A percentile compares a stretch with the other conserved stretches of the same genome.
These are phyloP conservation scores for Mesorhabditis belari DNA, from an alignment of 2,888 invertebrate species.

Conservation along the genomic window DNA sequence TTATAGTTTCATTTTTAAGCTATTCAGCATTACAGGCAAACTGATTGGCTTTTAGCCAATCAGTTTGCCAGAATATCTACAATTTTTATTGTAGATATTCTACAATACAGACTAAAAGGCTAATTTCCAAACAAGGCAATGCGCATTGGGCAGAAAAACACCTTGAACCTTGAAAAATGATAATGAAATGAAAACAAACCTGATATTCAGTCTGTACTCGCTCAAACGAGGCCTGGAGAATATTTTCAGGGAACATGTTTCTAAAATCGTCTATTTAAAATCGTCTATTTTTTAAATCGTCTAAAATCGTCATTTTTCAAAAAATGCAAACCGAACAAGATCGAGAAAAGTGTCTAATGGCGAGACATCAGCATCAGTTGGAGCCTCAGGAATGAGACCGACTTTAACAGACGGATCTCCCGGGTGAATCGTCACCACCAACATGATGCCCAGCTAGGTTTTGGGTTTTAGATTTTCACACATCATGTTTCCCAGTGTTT, in stretches of 20 bases:
- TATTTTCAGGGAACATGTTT: slow-evolving; percentile 85
- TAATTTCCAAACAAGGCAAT: too few relatives aligned
- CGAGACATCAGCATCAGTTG: slow-evolving; percentile 43
- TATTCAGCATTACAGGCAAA: too few relatives aligned
- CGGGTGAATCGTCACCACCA: slow-evolving; percentile 65
- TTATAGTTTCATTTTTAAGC: too few relatives aligned
- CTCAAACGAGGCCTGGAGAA: slow-evolving; percentile 69
- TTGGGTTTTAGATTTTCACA: neutral
- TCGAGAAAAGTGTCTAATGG: slow-evolving; percentile 76
- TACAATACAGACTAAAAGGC: too few relatives aligned
- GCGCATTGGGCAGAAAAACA: too few relatives aligned
- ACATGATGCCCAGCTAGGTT: slow-evolving; percentile 60
- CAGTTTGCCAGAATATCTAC: too few relatives aligned
- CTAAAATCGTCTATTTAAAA: slow-evolving; percentile 56
- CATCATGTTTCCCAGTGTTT: neutral
- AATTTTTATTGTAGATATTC: too few relatives aligned
- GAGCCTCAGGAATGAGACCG: slow-evolving; percentile 24
- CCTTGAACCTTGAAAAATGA: too few relatives aligned
- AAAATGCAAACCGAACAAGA: slow-evolving; percentile 69
- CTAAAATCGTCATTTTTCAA: too few relatives aligned
- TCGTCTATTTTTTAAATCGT: neutral
- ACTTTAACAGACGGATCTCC: slow-evolving; percentile 59
- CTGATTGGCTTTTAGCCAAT: too few relatives aligned
- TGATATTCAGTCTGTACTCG: slow-evolving; percentile 50
- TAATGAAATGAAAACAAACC: too few relatives aligned